Evolutionary conservation across 1,140 invertebrate genomes (phyloP).

Genomic region (Manduca sexta): DNA sequence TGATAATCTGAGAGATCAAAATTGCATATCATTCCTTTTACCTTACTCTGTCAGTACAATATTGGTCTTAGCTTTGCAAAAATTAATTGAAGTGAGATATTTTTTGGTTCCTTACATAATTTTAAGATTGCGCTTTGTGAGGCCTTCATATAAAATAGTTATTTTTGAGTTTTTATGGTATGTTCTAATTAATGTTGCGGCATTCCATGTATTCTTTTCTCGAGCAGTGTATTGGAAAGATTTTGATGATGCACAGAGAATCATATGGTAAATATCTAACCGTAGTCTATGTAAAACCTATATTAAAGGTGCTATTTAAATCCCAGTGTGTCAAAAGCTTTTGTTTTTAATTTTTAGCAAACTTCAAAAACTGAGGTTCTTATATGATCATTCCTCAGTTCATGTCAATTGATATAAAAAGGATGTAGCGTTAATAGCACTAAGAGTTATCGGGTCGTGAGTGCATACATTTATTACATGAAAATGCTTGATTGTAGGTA

Average conservation of each 20-base stretch:
- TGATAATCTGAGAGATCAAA: slow-evolving; percentile 73
- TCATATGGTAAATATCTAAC: slow-evolving; percentile 87
- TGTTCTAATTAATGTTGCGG: slow-evolving; percentile 81
- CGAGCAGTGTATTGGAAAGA: slow-evolving; percentile 90
- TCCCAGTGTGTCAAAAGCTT: too few species aligned
- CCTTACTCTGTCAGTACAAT: slow-evolving; percentile 78
- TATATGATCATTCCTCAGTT: too few species aligned
- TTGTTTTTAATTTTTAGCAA: too few species aligned
- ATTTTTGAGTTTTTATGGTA: slow-evolving; percentile 82
- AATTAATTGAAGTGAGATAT: slow-evolving; percentile 93
- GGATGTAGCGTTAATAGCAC: too few species aligned
- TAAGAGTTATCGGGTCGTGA: too few species aligned
- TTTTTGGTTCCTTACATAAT: slow-evolving; percentile 95
- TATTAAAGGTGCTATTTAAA: too few species aligned
- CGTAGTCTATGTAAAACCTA: neutral
- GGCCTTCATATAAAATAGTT: slow-evolving; percentile 72
- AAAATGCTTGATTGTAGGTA: too few species aligned
- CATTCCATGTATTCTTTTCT: slow-evolving; percentile 88
- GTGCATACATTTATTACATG: too few species aligned
- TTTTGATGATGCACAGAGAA: slow-evolving; percentile 84
- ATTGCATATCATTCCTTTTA: slow-evolving; percentile 77
- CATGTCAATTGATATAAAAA: too few species aligned
- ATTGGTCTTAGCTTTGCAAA: slow-evolving; percentile 84
- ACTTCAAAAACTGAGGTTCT: too few species aligned
- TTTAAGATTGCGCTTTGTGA: slow-evolving; percentile 81